phyloP scores from a whole-genome alignment of 2,113 vertebrate species.

The Eidolon helvum region DNA sequence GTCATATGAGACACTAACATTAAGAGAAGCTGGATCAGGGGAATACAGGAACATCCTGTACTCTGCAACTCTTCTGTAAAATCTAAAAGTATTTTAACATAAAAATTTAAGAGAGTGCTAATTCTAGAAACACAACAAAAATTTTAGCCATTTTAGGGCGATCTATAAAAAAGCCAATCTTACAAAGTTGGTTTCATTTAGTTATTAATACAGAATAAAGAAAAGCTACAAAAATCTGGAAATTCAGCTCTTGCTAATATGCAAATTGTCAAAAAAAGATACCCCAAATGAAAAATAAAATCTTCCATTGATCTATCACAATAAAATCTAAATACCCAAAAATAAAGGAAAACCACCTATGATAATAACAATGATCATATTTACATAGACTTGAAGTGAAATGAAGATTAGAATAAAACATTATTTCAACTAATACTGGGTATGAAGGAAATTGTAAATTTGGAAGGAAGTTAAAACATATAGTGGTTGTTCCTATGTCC shows the following conservation, averaged over 20 bases:
- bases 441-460: background rate
- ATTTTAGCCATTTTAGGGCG: background rate
- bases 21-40: background rate
- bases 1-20: background rate
- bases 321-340: background rate
- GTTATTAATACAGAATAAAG: background rate
- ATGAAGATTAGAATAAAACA: background rate
- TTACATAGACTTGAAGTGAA: background rate
- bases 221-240: background rate
- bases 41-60: background rate
- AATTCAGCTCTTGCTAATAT: background rate
- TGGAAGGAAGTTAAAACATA: background rate
- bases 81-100: conserved; percentile 32
- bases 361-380: background rate
- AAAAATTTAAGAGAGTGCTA: background rate
- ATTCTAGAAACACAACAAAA: background rate
- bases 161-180: background rate
- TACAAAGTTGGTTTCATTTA: background rate
- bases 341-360: background rate
- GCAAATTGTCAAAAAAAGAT: background rate
- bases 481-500: background rate
- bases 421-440: background rate
- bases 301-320: background rate
- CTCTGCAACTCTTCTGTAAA: background rate
- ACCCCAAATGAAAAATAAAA: background rate